A percentile compares a stretch with the other conserved stretches of the same genome.
These are phyloP conservation scores for Garra rufa DNA, from an alignment of 2,113 vertebrate species.

Conservation along the genomic window DNA sequence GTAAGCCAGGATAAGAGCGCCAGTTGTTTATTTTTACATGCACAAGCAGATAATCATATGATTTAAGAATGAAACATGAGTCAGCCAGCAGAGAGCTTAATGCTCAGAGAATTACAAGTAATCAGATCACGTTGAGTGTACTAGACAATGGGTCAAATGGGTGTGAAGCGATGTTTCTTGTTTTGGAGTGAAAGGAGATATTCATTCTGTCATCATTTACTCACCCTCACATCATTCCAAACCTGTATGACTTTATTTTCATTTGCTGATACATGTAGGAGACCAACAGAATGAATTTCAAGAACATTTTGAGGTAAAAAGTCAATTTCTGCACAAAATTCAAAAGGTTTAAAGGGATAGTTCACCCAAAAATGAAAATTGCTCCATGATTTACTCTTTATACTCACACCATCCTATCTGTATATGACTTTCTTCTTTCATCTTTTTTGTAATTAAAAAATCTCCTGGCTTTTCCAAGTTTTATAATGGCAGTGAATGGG, in stretches of 20 bases:
- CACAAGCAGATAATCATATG: slow-evolving; percentile 14
- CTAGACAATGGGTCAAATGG: background rate
- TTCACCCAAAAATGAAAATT: too few relatives aligned
- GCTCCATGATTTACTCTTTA: too few relatives aligned
- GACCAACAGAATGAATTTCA: too few relatives aligned
- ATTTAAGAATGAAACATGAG: slow-evolving; percentile 8
- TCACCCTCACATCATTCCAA: background rate
- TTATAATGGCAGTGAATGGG: too few relatives aligned
- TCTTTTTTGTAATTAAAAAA: too few relatives aligned
- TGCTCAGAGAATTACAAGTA: slow-evolving; percentile 10
- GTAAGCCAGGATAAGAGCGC: background rate
- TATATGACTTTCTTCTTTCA: too few relatives aligned
- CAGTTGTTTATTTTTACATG: slow-evolving; percentile 21
- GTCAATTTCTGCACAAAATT: too few relatives aligned
- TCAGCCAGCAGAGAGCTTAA: slow-evolving; percentile 17
- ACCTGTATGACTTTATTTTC: background rate
- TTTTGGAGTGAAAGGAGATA: background rate
- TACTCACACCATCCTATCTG: too few relatives aligned
- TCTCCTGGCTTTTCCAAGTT: too few relatives aligned
- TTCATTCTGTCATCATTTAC: background rate
- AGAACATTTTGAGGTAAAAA: background rate
- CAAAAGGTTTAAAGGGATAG: too few relatives aligned
- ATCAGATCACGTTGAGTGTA: slow-evolving; percentile 7
- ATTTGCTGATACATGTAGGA: too few relatives aligned
- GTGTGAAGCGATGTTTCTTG: background rate